Base-by-base conservation (phyloP, 2,113 vertebrate species). In the Myxocyprinus asiaticus region DNA sequence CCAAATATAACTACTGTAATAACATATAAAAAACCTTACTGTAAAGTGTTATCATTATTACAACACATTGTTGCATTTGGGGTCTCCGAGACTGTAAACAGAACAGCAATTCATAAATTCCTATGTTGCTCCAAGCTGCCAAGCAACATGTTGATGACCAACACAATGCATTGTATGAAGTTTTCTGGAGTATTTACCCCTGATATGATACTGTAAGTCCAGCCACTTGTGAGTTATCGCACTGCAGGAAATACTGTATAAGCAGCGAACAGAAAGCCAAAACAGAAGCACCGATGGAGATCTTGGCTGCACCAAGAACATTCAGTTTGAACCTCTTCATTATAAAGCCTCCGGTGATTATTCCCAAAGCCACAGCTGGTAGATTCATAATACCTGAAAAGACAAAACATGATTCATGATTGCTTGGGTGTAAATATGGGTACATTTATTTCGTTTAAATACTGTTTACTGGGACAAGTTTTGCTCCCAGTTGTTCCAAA, bases 351-450 rank as follows among this genome's bases (percentile, higher is more conserved):
- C 97, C 97, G 0, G 92, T 93, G 86, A 98, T 95, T 86, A 99
- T 93, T 66, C 97, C 97, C 84, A 99, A 79, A 2, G 95, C 97
- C 22, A 99, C 95, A 0, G 96, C 96, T 67, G 97, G 96, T 59
- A 98, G 91, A 85, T 97, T 98, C 86, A 98, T 90, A 5, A 93
- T 90, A 58, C 97, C 97, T 98, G 81, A 45, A 80, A 82, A 67
- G 42, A 50, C 9, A 67, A 56, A 47, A 67, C 33, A 63, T 42
- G 8, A 10, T 63, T 63, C 22, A 33, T 33, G 22, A 33, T 42
- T 22, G 5, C 5, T 61, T 2, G 8, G 58, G 17, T 9, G 5
- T 11, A 5, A 58, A 58, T 61, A 10, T 10, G 3, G 1, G 9
- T 53, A 53, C 10, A 53, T 53, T 53, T 53, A 10, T 11, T 33